Base-by-base conservation (phyloP, 2,113 vertebrate genomes). In the Rutilus rutilus region DNA sequence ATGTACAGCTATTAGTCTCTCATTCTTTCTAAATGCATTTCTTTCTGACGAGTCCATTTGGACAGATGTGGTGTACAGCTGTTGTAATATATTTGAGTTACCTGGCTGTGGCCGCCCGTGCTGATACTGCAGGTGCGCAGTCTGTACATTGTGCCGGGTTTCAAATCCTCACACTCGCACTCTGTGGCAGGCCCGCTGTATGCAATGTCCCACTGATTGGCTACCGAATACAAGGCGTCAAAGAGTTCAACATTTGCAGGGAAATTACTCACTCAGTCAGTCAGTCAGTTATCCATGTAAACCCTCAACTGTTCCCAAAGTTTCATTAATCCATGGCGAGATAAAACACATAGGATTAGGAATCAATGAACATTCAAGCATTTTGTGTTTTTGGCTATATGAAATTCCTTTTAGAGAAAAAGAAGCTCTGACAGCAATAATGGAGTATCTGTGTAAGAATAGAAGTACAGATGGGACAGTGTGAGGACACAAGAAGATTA, bases 61-160 rank as follows among this genome's bases (percentile, higher is more conserved):
- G 67, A 23, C 67, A 23, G 19, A 47, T 15, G 42, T 74, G 23
- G 1, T 6, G 1, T 57, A 33, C 52, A 33, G 17, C 8, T 14
- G 17, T 52, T 36, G 27, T 57, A 17, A 33, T 30, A 21, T 27
- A 42, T 25, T 42, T 65, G 21, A 73, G 80, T 86, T 85, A 98
- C 98, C 95, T 95, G 97, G 90, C 98, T 99, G 94, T 99, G 97
- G 67, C 98, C 98, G 1, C 98, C 98, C 30, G 98, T 99, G 93
- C 97, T 98, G 95, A 99, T 98, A 93, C 97, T 98, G 94, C 98
- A 99, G 21, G 96, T 96, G 62, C 97, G 96, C 84, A 99, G 96
- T 91, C 94, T 95, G 91, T 99, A 99, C 93, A 96, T 94, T 93
- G 96, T 98, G 91, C 97, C 97, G 81, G 97, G 97, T 91, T 96